Percentiles rank a stretch among this genome's conserved stretches.
These are phyloP conservation scores for Hyposmocoma kahamanoa DNA, from an alignment of 1,140 invertebrate genomes.

Conservation along the genomic window DNA sequence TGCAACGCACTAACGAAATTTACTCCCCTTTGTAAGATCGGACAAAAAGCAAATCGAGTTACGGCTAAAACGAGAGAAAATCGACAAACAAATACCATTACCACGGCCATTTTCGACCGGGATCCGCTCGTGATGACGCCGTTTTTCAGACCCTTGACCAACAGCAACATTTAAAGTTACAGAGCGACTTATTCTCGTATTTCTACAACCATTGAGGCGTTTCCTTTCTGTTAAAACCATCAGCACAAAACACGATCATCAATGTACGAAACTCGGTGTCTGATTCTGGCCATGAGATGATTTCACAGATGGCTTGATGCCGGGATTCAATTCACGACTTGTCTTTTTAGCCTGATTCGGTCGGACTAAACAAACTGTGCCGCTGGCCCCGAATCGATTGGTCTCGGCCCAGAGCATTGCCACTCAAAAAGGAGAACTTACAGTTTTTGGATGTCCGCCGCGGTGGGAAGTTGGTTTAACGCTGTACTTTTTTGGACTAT, in stretches of 20 bases:
- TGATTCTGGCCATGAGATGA: too few species aligned
- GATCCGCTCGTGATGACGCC: conserved; percentile 60
- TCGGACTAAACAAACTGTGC: conserved; percentile 61
- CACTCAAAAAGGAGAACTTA: conserved; percentile 37
- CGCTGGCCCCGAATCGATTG: conserved; percentile 56
- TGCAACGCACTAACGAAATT: conserved; percentile 57
- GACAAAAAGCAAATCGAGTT: conserved; percentile 72
- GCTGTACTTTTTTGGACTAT: too few species aligned
- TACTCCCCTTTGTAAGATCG: conserved; percentile 48
- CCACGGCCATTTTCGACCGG: conserved; percentile 61
- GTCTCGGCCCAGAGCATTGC: conserved; percentile 26
- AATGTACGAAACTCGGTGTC: neutral
- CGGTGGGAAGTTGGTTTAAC: neutral
- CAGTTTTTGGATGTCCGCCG: neutral
- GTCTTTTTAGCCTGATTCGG: conserved; percentile 59
- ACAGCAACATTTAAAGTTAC: neutral
- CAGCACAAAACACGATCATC: neutral
- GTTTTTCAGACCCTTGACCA: conserved; percentile 49
- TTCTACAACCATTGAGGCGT: neutral
- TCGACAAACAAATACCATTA: conserved; percentile 69
- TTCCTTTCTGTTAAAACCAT: neutral
- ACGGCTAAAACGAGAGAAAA: conserved; percentile 65
- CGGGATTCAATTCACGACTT: conserved; percentile 59
- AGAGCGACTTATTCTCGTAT: conserved; percentile 19
- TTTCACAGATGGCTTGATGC: too few species aligned